Conservation (phyloP, 2,113 vertebrate genomes). For the Myodes glareolus region DNA sequence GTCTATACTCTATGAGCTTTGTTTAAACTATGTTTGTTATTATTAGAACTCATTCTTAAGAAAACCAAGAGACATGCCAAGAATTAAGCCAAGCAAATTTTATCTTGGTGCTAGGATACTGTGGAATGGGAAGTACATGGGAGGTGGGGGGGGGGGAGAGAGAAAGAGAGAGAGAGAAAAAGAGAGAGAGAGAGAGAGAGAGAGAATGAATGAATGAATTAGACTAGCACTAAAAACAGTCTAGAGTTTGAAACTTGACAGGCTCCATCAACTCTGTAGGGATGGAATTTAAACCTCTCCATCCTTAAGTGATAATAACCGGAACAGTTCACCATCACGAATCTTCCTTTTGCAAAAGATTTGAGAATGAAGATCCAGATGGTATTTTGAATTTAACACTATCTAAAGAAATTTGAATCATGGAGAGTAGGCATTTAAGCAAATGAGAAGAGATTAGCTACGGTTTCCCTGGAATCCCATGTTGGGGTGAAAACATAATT, state of each 20-base stretch:
- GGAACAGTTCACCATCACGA: background rate
- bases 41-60: background rate
- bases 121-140: background rate
- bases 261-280: background rate
- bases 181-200: background rate
- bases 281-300: background rate
- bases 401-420: slow-evolving; percentile 17
- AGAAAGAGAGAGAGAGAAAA: too few species aligned
- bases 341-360: slow-evolving; percentile 17
- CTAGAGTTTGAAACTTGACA: background rate
- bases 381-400: slow-evolving; percentile 15
- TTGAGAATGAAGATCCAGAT: slow-evolving; percentile 41
- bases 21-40: background rate
- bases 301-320: background rate
- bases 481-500: slow-evolving; percentile 9
- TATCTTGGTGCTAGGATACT: slow-evolving; percentile 24
- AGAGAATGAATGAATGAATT: background rate
- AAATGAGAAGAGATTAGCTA: slow-evolving; percentile 5
- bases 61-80: background rate
- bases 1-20: background rate
- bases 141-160: too few species aligned
- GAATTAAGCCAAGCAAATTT: slow-evolving; percentile 53
- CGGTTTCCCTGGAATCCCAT: background rate
- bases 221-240: background rate
- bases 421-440: background rate